These are phyloP conservation scores for Polyommatus iphigenia DNA, from an alignment of 2,888 invertebrate species.

Conservation along the genomic window DNA sequence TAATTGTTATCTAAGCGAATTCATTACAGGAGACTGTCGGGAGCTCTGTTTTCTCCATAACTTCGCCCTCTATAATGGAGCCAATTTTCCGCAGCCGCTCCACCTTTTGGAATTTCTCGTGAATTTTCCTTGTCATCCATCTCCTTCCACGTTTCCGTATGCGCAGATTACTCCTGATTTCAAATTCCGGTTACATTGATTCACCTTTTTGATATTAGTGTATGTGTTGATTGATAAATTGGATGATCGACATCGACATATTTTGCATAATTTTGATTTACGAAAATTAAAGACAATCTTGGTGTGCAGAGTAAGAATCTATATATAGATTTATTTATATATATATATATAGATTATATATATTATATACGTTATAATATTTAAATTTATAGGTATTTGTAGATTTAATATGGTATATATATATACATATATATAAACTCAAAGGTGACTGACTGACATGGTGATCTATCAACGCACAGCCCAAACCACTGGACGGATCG, in stretches of 20 bases:
- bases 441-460: too few relatives aligned
- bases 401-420: too few relatives aligned
- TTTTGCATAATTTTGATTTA: neutral
- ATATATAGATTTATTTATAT: too few relatives aligned
- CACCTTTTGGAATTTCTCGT: slow-evolving; percentile 74
- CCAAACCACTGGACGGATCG: too few relatives aligned
- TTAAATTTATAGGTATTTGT: too few relatives aligned
- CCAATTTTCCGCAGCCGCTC: slow-evolving; percentile 73
- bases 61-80: slow-evolving; percentile 72
- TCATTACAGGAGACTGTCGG: slow-evolving; percentile 27
- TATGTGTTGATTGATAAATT: neutral
- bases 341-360: too few relatives aligned
- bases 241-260: neutral
- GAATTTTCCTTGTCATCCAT: slow-evolving; percentile 76
- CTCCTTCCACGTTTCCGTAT: slow-evolving; percentile 69
- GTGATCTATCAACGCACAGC: too few relatives aligned
- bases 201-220: slow-evolving; percentile 47
- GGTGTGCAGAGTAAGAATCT: too few relatives aligned
- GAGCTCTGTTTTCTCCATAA: slow-evolving; percentile 51
- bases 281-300: neutral
- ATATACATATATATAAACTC: too few relatives aligned
- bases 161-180: slow-evolving; percentile 76
- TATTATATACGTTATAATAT: too few relatives aligned
- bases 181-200: slow-evolving; percentile 70
- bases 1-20: slow-evolving; percentile 30